These are phyloP conservation scores for Campylomormyrus numenius DNA, from an alignment of 2,113 vertebrate genomes.

Conservation along the genomic window DNA sequence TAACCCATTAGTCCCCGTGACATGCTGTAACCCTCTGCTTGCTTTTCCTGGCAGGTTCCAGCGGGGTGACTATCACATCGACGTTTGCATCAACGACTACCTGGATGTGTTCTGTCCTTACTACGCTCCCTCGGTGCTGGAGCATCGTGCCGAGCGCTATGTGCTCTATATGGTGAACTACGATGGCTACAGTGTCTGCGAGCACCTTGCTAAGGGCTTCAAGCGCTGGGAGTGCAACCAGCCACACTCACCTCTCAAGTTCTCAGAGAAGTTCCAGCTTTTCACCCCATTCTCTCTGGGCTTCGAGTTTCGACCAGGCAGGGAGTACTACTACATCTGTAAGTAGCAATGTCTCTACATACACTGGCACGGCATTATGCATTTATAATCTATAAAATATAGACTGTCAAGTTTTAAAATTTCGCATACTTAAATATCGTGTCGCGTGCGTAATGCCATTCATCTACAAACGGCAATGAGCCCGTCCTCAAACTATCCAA, in stretches of 20 bases:
- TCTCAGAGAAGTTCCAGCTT: slow-evolving; percentile 98
- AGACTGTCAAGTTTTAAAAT: no score
- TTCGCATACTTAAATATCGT: no score
- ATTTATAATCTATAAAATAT: background rate
- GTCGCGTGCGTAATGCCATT: no score
- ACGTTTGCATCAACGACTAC: slow-evolving; percentile 98
- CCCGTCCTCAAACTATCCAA: no score
- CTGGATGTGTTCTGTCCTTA: slow-evolving; percentile 96
- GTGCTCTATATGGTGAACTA: slow-evolving; percentile 99
- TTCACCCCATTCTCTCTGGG: slow-evolving; percentile 97
- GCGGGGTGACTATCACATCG: slow-evolving; percentile 87
- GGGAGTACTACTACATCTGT: slow-evolving; percentile 99
- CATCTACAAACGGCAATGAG: no score
- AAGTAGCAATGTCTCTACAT: slow-evolving; percentile 60
- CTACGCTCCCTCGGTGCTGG: slow-evolving; percentile 77
- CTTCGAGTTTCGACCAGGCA: slow-evolving; percentile 95
- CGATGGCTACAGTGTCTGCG: slow-evolving; percentile 94
- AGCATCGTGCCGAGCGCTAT: slow-evolving; percentile 85
- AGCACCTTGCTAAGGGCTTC: slow-evolving; percentile 95
- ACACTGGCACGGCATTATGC: background rate
- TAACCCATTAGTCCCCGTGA: background rate
- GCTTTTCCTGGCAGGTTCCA: slow-evolving; percentile 69
- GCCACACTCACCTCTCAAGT: slow-evolving; percentile 89
- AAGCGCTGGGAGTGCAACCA: slow-evolving; percentile 99
- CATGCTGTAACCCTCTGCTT: background rate